These are phyloP conservation scores for Eueides isabella DNA, from an alignment of 1,140 invertebrate genomes.

Conservation along the genomic window DNA sequence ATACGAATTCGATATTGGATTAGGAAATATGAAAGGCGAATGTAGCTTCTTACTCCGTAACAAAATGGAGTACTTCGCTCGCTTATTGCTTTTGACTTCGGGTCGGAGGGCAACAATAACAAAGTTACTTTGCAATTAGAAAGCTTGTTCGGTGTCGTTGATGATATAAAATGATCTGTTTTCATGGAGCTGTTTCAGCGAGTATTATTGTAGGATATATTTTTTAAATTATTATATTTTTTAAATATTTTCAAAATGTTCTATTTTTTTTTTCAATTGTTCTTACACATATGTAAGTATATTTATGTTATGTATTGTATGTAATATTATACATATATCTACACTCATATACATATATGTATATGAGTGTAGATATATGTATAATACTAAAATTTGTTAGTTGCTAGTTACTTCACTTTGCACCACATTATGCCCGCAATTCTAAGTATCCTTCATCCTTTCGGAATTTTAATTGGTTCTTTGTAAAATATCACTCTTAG, in stretches of 20 bases:
- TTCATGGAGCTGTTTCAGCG: slow-evolving; percentile 17
- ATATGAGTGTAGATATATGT: too few species aligned
- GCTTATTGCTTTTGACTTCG: slow-evolving; percentile 42
- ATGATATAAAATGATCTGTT: slow-evolving; percentile 41
- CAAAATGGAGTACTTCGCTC: slow-evolving; percentile 41
- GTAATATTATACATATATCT: too few species aligned
- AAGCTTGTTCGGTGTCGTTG: slow-evolving; percentile 44
- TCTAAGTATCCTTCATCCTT: too few species aligned
- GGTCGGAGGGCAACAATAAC: slow-evolving; percentile 53
- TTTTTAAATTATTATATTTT: not conserved
- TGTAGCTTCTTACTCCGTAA: slow-evolving; percentile 37
- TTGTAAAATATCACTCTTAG: too few species aligned
- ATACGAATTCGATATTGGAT: slow-evolving; percentile 33
- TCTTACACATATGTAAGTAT: too few species aligned
- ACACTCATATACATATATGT: too few species aligned
- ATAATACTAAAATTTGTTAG: too few species aligned
- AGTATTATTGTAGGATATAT: not conserved
- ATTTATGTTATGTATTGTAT: too few species aligned
- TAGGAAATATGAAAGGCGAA: slow-evolving; percentile 36
- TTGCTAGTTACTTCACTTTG: too few species aligned
- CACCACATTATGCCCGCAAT: too few species aligned
- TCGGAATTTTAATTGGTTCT: too few species aligned
- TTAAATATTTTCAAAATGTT: not conserved
- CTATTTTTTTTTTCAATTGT: too few species aligned
- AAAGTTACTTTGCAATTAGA: slow-evolving; percentile 65